Base-by-base conservation (phyloP, 1,140 invertebrate species). In the Drosophila serrata region DNA sequence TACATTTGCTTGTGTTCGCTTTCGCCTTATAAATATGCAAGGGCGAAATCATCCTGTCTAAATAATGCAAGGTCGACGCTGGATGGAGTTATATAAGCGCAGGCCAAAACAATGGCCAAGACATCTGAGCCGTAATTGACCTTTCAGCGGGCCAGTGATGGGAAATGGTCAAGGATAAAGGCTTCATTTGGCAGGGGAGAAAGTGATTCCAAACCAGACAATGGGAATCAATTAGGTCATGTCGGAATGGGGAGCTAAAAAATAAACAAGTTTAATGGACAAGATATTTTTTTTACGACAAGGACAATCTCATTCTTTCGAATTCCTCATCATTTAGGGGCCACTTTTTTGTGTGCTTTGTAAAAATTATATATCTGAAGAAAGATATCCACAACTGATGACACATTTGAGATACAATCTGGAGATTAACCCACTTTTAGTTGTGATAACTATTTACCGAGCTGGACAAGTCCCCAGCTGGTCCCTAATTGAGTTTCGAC, bases 11-110 rank as follows among this genome's bases (percentile, higher is more conserved):
- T 69, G 43, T 64, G 43, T 64, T 78, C 42, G 46, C 72, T 61
- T 61, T 43, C 58, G 65, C 48, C 63, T 75, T 87, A 87, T 87
- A 82, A 87, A 87, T 87, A 79, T 82, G 82, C 75, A 87, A 73
- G 70, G 56, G 43, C 64, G 48, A 73, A 73, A 69, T 69, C 45
- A 69, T 72, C 56, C 63, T 45, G 62, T 49, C 45, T 57, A 35
- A 70, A 87, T 73, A 87, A 79, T 82, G 75, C 75, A 79, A 87
- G 80, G 70, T 88, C 79, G 87, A 56, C 24, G 19, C 35, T 56
- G 29, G 24, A 35, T 64, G 27, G 39, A 61, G 64, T 80, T 76
- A 84, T 63, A 61, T 60, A 80, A 80, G 39, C 60, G 15, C 33
- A 39, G 31, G 56, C 15, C 35, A 17, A 53, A 43, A 58, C 55